A percentile compares a stretch with the other conserved stretches of the same genome.
Evolutionary conservation across 1,140 invertebrate species (phyloP).

Genomic region (Danaus plexippus): DNA sequence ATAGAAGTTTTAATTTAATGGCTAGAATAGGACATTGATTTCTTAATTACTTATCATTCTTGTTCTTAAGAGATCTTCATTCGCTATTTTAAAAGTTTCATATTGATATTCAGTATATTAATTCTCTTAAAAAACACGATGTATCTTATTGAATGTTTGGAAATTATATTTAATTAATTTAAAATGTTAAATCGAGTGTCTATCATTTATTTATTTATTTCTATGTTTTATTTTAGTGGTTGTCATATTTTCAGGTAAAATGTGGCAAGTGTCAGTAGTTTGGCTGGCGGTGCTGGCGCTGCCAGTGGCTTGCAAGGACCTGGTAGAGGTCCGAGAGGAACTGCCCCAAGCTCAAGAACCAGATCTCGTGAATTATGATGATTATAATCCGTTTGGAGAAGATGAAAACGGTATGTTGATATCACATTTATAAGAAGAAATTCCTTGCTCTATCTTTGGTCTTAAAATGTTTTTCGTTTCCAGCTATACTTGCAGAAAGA

Average conservation of each 20-base stretch:
- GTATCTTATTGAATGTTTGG: no score
- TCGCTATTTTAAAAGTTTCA: no score
- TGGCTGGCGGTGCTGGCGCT: slow-evolving; percentile 41
- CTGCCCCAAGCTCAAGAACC: slow-evolving; percentile 49
- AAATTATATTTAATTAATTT: no score
- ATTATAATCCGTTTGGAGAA: slow-evolving; percentile 48
- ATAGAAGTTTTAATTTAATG: no score
- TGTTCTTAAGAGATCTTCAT: no score
- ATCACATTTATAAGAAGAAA: not conserved
- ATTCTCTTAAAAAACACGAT: not conserved
- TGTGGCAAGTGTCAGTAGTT: slow-evolving; percentile 33
- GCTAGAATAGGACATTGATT: no score
- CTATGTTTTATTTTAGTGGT: no score
- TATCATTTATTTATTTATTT: no score
- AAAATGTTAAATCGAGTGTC: no score
- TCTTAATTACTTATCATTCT: no score
- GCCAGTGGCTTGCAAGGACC: slow-evolving; percentile 40
- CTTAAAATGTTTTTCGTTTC: slow-evolving; percentile 19
- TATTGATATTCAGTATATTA: not conserved
- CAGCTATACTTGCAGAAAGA: slow-evolving; percentile 35
- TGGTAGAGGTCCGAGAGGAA: slow-evolving; percentile 30
- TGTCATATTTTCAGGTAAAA: slow-evolving; percentile 21
- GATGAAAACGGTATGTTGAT: slow-evolving; percentile 49
- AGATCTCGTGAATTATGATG: slow-evolving; percentile 50
- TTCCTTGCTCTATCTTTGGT: not conserved